Conservation (phyloP, 2,797 vertebrate species). For the Gadopsis bispinosus region DNA sequence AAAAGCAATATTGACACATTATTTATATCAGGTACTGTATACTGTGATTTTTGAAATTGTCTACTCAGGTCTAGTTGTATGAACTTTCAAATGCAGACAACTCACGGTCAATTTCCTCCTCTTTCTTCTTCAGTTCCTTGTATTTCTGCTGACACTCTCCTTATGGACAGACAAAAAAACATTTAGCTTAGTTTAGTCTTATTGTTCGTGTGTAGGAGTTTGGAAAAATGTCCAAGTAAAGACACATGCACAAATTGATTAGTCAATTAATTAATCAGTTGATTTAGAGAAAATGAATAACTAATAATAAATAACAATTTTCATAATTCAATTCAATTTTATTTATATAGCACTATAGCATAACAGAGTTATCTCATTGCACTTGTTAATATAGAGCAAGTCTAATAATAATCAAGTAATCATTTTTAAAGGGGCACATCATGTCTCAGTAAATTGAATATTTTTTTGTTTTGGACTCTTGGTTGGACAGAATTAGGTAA, state of each 20-base stretch:
- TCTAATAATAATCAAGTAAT: not conserved
- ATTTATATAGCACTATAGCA: too few species aligned
- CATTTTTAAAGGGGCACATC: not conserved
- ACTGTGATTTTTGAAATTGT: not conserved
- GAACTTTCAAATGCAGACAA: constrained; percentile 31
- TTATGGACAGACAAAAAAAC: constrained; percentile 59
- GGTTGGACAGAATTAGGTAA: not conserved
- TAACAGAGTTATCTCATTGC: too few species aligned
- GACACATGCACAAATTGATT: not conserved
- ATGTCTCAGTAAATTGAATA: not conserved
- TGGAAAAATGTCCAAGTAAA: not conserved
- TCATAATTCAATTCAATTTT: too few species aligned
- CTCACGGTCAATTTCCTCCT: constrained; percentile 95
- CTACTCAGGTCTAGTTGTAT: not conserved
- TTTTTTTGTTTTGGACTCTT: not conserved
- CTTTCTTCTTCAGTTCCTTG: constrained; percentile 93
- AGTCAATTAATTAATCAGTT: not conserved
- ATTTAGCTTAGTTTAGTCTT: not conserved
- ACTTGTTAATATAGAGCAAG: too few species aligned
- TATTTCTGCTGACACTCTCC: constrained; percentile 94
- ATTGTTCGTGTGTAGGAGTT: too few species aligned
- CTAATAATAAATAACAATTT: too few species aligned
- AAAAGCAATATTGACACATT: not conserved
- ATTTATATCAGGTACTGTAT: not conserved
- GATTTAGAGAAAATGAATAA: not conserved